Base-by-base conservation (phyloP, 2,797 vertebrate species). In the Sarcophilus harrisii region DNA sequence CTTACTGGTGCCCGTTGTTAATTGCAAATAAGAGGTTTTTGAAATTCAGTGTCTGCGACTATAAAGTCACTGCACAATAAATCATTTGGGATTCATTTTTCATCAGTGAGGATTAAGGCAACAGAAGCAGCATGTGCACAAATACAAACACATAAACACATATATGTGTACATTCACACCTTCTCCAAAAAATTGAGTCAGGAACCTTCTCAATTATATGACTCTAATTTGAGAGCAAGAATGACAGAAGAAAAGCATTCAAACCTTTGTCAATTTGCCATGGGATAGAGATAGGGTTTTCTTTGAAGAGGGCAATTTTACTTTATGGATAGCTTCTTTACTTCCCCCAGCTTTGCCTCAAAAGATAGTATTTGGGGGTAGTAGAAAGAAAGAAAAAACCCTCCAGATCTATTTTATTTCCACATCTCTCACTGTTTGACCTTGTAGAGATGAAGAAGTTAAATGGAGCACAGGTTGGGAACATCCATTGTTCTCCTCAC, bases 401-500 rank as follows among this genome's bases (percentile, higher is more conserved):
- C 2, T 91, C 95, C 91, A 94, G 16, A 32, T 11, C 93, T 93
- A 58, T 54, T 2, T 0, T 3, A 89, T 96, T 94, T 92, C 91
- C 94, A 92, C 30, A 93, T 62, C 38, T 96, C 92, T 95, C 94
- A 97, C 96, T 97, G 54, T 97, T 95, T 98, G 98, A 98, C 98
- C 98, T 98, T 99, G 98, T 93, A 96, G 96, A 98, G 95, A 97
- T 98, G 94, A 66, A 95, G 89, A 98, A 98, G 97, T 98, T 98
- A 98, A 98, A 98, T 96, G 96, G 96, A 98, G 95, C 96, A 97
- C 97, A 98, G 97, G 98, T 98, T 98, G 98, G 96, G 96, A 98
- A 98, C 98, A 98, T 98, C 98, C 97, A 98, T 98, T 98, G 97
- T 98, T 98, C 97, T 98, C 98, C 98, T 98, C 97, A 98, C 98